These are phyloP conservation scores for Vireo griseus DNA, from an alignment of 2,797 vertebrate species.

Conservation along the genomic window DNA sequence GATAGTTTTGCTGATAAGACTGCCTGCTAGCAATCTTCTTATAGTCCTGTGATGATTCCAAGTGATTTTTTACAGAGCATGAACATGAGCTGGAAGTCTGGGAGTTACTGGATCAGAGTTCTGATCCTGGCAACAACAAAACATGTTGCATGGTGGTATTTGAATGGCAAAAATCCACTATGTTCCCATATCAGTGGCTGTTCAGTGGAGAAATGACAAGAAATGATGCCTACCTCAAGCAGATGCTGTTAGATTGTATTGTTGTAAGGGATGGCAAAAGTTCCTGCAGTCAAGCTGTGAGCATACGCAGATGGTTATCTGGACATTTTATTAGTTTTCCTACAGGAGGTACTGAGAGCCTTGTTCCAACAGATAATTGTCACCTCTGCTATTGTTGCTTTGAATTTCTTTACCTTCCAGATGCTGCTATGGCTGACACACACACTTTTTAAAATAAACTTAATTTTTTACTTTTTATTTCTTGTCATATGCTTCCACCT, in stretches of 20 bases:
- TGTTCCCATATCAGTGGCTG: not conserved
- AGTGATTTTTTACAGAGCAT: not conserved
- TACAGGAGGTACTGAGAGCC: not conserved
- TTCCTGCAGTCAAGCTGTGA: not conserved
- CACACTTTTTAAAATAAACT: not conserved
- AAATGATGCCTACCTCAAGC: not conserved
- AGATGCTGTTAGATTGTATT: not conserved
- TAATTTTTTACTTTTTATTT: not conserved
- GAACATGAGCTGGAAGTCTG: not conserved
- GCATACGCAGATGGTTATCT: not conserved
- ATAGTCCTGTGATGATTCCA: slow-evolving; percentile 6
- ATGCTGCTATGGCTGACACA: not conserved
- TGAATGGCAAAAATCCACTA: not conserved
- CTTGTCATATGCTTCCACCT: not conserved
- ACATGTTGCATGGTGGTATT: not conserved
- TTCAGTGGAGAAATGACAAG: not conserved
- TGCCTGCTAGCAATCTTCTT: not conserved
- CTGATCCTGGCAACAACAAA: slow-evolving; percentile 4
- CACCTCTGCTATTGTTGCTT: not conserved
- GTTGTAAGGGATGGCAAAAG: not conserved
- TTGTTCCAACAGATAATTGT: not conserved
- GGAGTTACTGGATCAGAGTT: not conserved
- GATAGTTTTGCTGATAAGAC: not conserved
- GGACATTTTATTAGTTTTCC: not conserved
- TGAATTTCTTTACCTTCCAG: not conserved